Evolutionary conservation across 2,113 vertebrate species (phyloP), one percentile per base, ranked within the genome.

Genomic region (Tetraodon nigroviridis): DNA sequence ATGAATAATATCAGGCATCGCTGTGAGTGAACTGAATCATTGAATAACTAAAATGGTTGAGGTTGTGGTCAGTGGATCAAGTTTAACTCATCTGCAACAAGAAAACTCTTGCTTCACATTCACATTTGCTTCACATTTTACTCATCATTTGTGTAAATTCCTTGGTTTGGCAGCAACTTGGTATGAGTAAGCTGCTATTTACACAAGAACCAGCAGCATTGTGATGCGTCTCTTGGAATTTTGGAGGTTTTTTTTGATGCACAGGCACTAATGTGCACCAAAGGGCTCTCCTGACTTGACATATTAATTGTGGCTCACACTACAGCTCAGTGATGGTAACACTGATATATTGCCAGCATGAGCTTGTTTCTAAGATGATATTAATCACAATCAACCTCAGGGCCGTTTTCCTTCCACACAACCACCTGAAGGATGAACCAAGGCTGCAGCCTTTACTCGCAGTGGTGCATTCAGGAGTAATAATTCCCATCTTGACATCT

Each of bases 311-410:
- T 50, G 0, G n/a, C 72, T 78, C 59, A 16, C 46, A 56, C 64
- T 40, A 48, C 12, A 61, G 55, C 60, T 27, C 65, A 19, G 5
- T 47, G 61, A 62, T 57, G 67, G 61, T 84, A 79, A 71, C 69
- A 71, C 29, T 73, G 77, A 84, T 69, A 59, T 55, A 71, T 54
- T 37, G 37, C 63, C 12, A 29, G 67, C 37, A 45, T 52, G 40
- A 65, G 54, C 64, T 53, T 1, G 47, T 62, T 61, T 56, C 72
- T 59, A 59, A 75, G 40, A 73, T 48, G 19, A 73, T 65, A 77
- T 75, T 73, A 58, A 62, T 79, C 76, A 78, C 67, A 68, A 68
- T 81, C 64, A 67, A 67, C 53, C 71, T 78, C 76, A 63, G 74
- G 68, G 62, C 55, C 58, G 57, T 64, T 81, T 70, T 48, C n/a